Evolutionary conservation across 2,888 invertebrate genomes (phyloP), one percentile per base, ranked within the genome.

Genomic region (Pocota personata): DNA sequence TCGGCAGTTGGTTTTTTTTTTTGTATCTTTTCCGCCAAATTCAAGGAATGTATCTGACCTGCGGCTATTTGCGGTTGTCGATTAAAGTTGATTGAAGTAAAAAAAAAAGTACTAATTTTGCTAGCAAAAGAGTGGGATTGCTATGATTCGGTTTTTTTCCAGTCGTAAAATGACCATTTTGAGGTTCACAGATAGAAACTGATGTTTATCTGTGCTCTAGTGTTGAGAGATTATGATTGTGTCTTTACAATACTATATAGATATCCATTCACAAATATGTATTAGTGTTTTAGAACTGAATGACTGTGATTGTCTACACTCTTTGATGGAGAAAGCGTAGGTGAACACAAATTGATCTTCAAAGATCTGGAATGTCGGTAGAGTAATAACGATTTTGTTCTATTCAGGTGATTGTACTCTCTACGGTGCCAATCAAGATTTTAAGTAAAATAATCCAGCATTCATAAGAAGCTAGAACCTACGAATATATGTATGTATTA

Each of bases 1-100:
- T 50, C 48, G 40, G 21, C 64, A 32, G 50, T 50, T 40, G 40
- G n/a, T 10, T 57, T 24, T 2, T 35, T 1, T 24, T 24, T 55
- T 30, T 76, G 64, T 58, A 30, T 50, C 27, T 71, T 80, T 71
- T 76, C 52, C 64, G 73, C 50, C 55, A 60, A 80, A 76, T 84
- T 86, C 58, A 55, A 58, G 60, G 77, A 50, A 71, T 79, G 69
- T 69, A 64, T 32, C 52, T 52, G 35, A 71, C 84, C 72, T 66
- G 75, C 8, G 82, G 84, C 76, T 82, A 72, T 82, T 82, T 86
- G 76, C 80, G 71, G 66, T 72, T 76, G 80, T 84, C 71, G 80
- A 75, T 80, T 84, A 80, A 57, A 66, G 82, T 76, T 82, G 84
- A 82, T 82, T 76, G 84, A 86, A 12, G 66, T 60, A 55, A 60